Conservation (phyloP, 2,797 vertebrate genomes). For the Typhlichthys eigenmanni region DNA sequence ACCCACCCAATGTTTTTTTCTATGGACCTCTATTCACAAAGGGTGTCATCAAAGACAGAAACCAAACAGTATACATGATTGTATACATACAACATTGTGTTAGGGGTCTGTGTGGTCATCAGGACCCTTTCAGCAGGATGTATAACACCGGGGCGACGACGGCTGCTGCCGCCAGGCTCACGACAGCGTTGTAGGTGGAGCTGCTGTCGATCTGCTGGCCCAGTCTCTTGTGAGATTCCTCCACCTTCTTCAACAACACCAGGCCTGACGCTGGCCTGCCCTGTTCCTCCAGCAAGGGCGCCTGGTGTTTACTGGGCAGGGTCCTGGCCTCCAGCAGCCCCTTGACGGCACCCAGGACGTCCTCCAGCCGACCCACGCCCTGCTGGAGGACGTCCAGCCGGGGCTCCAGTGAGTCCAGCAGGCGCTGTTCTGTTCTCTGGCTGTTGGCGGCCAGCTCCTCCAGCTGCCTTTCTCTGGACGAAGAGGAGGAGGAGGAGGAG, state of each 20-base stretch:
- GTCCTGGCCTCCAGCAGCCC: slow-evolving; percentile 46
- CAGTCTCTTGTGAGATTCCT: slow-evolving; percentile 81
- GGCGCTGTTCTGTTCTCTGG: slow-evolving; percentile 72
- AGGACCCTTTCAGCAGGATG: slow-evolving; percentile 80
- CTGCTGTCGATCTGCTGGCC: slow-evolving; percentile 81
- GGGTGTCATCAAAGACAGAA: too few species aligned
- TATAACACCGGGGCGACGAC: slow-evolving; percentile 85
- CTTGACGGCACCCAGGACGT: slow-evolving; percentile 73
- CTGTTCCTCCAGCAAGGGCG: background rate
- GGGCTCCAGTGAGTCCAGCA: slow-evolving; percentile 78
- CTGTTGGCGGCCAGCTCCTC: slow-evolving; percentile 78
- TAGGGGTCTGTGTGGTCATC: background rate
- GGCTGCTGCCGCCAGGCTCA: slow-evolving; percentile 82
- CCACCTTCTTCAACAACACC: slow-evolving; percentile 75
- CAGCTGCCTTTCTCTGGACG: slow-evolving; percentile 71
- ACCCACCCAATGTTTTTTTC: too few species aligned
- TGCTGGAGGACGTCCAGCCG: slow-evolving; percentile 80
- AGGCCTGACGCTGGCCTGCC: slow-evolving; percentile 56
- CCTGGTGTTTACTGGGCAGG: background rate
- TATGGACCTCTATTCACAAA: too few species aligned
- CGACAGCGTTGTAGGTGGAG: slow-evolving; percentile 80
- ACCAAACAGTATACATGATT: too few species aligned
- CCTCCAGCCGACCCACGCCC: slow-evolving; percentile 69
- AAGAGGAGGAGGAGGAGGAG: background rate
- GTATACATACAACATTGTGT: too few species aligned